Evolutionary conservation across 2,113 vertebrate genomes (phyloP), one percentile per base, ranked within the genome.

Genomic region (Antigone vipio): DNA sequence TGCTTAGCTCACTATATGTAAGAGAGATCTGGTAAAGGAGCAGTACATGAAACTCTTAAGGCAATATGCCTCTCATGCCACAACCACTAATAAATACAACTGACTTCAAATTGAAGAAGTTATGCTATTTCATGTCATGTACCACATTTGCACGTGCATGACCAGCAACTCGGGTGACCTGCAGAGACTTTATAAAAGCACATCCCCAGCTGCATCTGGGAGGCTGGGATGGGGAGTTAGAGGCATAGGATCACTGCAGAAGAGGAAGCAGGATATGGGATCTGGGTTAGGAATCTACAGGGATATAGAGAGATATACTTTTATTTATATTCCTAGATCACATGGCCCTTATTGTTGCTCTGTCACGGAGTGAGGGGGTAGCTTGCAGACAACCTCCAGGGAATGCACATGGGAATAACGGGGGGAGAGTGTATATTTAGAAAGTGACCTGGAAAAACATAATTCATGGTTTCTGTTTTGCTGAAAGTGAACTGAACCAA

Each of bases 381-480:
- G 29, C 17, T 90, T 83, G 49, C 32, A 88, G 78, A 77, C 63
- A 88, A 0, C 63, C 91, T 80, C 59, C 42, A 50, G 64, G 63
- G 72, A 95, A 77, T 55, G n/a, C 22, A 77, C 47, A 42, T 24
- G 58, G 77, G 72, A 80, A 38, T 92, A 83, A 76, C 1, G 3
- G 38, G 11, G 24, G 10, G 40, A 69, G 35, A 11, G 13, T 78
- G n/a, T 89, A 81, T 95, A 83, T 93, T 92, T 86, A 85, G 90
- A 80, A 93, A 73, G n/a, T 83, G 85, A 88, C 82, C 82, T 93
- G 93, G 63, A 90, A 96, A 96, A 80, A 69, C 32, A 66, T 45
- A 88, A 95, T 74, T 93, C 21, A 5, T 67, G 17, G n/a, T 47
- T 74, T 73, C 67, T 59, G 20, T 66, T 88, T n/a, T 22, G 35